Percentiles rank a stretch among this genome's conserved stretches.
Evolutionary conservation across 2,113 vertebrate species (phyloP).

Genomic region (Neodontobutis hainanensis): DNA sequence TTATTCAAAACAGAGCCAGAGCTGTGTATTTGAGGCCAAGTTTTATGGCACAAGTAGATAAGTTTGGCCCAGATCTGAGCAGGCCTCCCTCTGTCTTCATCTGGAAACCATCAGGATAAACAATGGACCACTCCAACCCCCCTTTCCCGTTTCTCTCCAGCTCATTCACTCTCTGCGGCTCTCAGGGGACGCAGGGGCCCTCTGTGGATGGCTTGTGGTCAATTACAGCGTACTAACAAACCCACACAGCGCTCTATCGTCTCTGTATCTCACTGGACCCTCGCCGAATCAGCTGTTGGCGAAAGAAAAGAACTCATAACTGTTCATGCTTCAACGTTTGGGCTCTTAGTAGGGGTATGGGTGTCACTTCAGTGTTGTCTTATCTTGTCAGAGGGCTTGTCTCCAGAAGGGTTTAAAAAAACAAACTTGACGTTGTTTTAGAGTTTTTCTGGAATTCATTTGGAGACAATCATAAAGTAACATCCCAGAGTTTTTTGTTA

Average conservation of each 20-base stretch:
- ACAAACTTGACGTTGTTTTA: no score
- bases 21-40: slow-evolving; percentile 28
- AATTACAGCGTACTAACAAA: slow-evolving; percentile 86
- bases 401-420: no score
- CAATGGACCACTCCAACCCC: slow-evolving; percentile 83
- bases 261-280: slow-evolving; percentile 62
- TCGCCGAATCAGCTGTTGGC: slow-evolving; percentile 77
- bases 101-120: slow-evolving; percentile 92
- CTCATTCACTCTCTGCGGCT: slow-evolving; percentile 37
- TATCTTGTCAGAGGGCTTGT: slow-evolving; percentile 17
- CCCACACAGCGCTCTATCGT: slow-evolving; percentile 60
- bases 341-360: slow-evolving; percentile 15
- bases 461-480: no score
- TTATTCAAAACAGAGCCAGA: slow-evolving; percentile 22
- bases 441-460: no score
- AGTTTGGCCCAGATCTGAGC: slow-evolving; percentile 72
- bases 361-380: slow-evolving; percentile 17
- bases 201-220: slow-evolving; percentile 82
- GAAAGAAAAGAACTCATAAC: slow-evolving; percentile 59
- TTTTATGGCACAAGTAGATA: slow-evolving; percentile 77
- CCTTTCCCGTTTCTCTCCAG: slow-evolving; percentile 18
- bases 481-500: no score
- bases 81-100: slow-evolving; percentile 81
- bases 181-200: slow-evolving; percentile 72
- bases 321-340: slow-evolving; percentile 35